Evolutionary conservation across 2,113 vertebrate genomes (phyloP), one percentile per base, ranked within the genome.

Genomic region (Leptocoma aspasia): DNA sequence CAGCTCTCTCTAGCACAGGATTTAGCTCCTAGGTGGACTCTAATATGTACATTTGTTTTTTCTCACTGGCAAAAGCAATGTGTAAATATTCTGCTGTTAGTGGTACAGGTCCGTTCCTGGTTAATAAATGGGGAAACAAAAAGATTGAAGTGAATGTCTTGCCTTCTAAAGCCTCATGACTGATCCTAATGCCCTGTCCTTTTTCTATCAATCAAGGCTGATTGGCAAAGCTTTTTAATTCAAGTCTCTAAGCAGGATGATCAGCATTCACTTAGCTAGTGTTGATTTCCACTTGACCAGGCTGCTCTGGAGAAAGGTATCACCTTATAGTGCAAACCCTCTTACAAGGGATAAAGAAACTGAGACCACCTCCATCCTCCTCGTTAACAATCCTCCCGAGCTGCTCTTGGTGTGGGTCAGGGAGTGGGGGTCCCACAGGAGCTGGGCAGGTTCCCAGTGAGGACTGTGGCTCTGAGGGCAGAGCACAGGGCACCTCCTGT

Each of bases 211-310:
- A 78, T 93, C 90, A 94, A 90, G 73, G 49, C 71, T 89, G 92
- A 94, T 89, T 92, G 84, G 66, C 75, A 95, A 95, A 95, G 94
- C 96, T 96, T 95, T 97, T 97, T 91, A 97, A 97, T 96, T 96
- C 91, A 94, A 96, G 81, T 94, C 86, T 86, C 81, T 97, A 97
- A 93, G 92, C 90, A 77, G 96, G 94, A 95, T 94, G 76, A 97
- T 97, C 94, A 57, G 80, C 7, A 17, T 82, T 92, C 89, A 89
- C 94, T 96, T 81, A 96, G 83, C 91, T 72, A 56, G 94, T 91
- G 94, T 89, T 95, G 88, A 84, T 90, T 97, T 95, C 88, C 73
- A 68, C 66, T 83, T 72, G 80, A 64, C 61, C 89, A 80, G 96
- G 68, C 92, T 90, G 82, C 88, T 88, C 57, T 90, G 88, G 78